Conservation (phyloP, 1,140 invertebrate genomes). For the Globodera rostochiensis region DNA sequence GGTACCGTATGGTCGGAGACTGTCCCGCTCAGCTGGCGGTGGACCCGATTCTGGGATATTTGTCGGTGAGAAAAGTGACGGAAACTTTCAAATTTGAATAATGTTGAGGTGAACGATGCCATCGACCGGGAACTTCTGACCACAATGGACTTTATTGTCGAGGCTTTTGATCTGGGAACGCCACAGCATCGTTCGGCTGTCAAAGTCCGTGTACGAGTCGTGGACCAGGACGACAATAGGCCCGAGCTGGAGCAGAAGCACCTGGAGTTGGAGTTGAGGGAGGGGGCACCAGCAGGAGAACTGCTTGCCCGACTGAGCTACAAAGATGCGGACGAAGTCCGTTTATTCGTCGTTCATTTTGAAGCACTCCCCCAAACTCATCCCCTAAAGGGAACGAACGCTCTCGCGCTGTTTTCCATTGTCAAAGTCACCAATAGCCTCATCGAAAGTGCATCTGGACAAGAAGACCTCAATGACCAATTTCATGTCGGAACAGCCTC, state of each 20-base stretch:
- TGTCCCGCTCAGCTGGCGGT: conserved; percentile 1
- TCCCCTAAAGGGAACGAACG: neutral
- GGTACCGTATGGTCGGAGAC: conserved; percentile 1
- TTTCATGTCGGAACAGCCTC: conserved; percentile 1
- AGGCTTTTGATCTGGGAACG: conserved; percentile 6
- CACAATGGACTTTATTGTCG: neutral
- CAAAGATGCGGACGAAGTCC: conserved; percentile 16
- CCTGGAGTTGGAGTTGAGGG: neutral
- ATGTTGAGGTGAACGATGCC: conserved; percentile 1
- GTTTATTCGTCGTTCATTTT: too few relatives aligned
- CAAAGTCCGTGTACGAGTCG: neutral
- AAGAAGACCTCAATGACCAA: neutral
- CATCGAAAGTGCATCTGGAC: neutral
- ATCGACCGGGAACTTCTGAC: conserved; percentile 2
- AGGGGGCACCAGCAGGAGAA: neutral
- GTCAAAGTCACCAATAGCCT: conserved; percentile 1
- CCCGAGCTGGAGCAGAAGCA: conserved; percentile 17
- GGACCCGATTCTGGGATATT: conserved; percentile 18
- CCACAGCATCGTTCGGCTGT: neutral
- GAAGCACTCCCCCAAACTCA: too few relatives aligned
- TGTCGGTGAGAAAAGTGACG: neutral
- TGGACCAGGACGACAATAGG: conserved; percentile 19
- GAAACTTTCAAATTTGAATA: neutral
- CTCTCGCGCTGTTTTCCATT: neutral
- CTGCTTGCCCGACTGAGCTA: neutral